These are phyloP conservation scores for Drosophila equinoxialis DNA, from an alignment of 1,140 invertebrate species.

Conservation along the genomic window DNA sequence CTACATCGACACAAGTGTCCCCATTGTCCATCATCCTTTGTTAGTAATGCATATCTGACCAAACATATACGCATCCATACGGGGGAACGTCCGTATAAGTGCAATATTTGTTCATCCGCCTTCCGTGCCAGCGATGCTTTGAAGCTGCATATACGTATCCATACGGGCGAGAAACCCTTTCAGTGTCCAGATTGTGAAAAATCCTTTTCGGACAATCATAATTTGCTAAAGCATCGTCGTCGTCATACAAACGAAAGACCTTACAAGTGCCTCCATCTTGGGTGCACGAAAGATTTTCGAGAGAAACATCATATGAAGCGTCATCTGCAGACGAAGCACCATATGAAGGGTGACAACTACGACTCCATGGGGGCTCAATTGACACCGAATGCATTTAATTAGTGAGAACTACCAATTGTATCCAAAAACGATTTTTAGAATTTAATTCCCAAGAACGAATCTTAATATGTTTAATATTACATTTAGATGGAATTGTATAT, in stretches of 20 bases:
- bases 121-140: conserved; percentile 9
- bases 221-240: conserved; percentile 5
- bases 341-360: not conserved
- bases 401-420: not conserved
- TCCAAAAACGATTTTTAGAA: no score
- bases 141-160: conserved; percentile 2
- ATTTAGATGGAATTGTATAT: not conserved
- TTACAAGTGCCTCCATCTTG: conserved; percentile 1
- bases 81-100: conserved; percentile 6
- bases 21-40: not conserved
- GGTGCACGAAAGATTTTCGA: conserved; percentile 7
- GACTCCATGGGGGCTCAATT: not conserved
- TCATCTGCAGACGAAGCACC: not conserved
- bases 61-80: conserved; percentile 6
- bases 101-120: not conserved
- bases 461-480: not conserved
- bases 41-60: not conserved
- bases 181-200: not conserved
- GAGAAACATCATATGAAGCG: conserved; percentile 20
- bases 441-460: not conserved
- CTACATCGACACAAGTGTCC: conserved; percentile 6
- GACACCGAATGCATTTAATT: not conserved
- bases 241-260: conserved; percentile 13
- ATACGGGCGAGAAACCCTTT: conserved; percentile 9
- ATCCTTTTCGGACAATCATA: conserved; percentile 9